Evolutionary conservation across 2,888 invertebrate genomes (phyloP).

Genomic region (Auanema freiburgensis): DNA sequence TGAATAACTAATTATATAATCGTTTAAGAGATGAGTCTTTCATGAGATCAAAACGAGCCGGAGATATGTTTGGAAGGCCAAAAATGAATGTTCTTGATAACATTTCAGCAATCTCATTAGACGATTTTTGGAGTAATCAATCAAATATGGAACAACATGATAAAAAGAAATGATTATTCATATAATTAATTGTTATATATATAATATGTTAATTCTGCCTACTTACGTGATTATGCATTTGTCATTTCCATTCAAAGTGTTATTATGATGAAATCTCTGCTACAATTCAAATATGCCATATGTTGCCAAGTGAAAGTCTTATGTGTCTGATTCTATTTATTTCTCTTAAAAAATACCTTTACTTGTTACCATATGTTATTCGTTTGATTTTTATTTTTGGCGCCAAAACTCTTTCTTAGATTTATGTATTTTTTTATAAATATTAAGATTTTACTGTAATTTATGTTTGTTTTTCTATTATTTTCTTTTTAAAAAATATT

Average conservation of each 20-base stretch:
- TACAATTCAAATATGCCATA: neutral
- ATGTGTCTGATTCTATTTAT: slow-evolving; percentile 23
- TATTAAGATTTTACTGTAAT: neutral
- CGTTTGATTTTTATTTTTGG: neutral
- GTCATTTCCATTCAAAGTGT: too few relatives aligned
- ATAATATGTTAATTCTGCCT: too few relatives aligned
- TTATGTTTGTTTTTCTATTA: slow-evolving; percentile 3
- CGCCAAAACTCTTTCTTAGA: slow-evolving; percentile 1
- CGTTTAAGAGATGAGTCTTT: slow-evolving; percentile 39
- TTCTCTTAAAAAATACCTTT: slow-evolving; percentile 8
- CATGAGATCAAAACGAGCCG: slow-evolving; percentile 27
- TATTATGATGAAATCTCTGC: too few relatives aligned
- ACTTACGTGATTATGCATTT: too few relatives aligned
- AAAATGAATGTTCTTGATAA: slow-evolving; percentile 52
- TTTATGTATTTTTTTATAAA: neutral
- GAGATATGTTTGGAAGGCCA: slow-evolving; percentile 50
- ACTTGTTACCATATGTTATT: slow-evolving; percentile 7
- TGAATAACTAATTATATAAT: neutral
- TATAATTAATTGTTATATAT: too few relatives aligned
- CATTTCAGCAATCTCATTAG: slow-evolving; percentile 56
- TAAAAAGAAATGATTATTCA: slow-evolving; percentile 13
- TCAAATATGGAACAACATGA: too few relatives aligned
- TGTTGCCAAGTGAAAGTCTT: slow-evolving; percentile 3
- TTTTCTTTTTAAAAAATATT: too few relatives aligned
- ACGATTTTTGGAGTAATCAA: slow-evolving; percentile 55